phyloP scores from a whole-genome alignment of 2,797 vertebrate species.

The Tinamus major region DNA sequence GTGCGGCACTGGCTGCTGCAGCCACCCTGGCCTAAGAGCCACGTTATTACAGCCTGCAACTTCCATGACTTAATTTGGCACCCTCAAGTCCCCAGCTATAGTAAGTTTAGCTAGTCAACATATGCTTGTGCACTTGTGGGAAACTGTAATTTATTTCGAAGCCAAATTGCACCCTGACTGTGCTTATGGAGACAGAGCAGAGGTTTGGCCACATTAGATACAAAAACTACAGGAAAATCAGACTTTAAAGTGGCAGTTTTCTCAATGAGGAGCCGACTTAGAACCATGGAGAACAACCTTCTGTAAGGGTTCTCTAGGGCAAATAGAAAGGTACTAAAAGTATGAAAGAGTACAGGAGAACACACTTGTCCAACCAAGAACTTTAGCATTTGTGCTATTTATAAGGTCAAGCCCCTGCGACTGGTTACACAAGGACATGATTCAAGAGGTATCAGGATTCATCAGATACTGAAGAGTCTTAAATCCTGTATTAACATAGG shows the following conservation, averaged over 20 bases:
- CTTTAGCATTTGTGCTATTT: slow-evolving; percentile 21
- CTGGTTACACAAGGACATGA: not conserved
- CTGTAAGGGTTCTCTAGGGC: not conserved
- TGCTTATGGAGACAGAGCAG: not conserved
- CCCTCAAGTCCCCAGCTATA: not conserved
- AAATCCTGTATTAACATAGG: not conserved
- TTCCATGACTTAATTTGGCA: not conserved
- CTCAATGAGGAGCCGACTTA: not conserved
- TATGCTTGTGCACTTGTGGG: not conserved
- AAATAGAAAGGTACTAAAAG: not conserved
- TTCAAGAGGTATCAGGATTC: not conserved
- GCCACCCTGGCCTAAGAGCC: not conserved
- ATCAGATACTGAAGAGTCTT: not conserved
- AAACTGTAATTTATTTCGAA: not conserved
- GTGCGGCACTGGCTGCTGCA: not conserved
- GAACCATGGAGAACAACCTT: not conserved
- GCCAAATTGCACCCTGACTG: not conserved
- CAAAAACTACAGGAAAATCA: not conserved
- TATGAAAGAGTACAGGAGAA: not conserved
- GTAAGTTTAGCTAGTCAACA: not conserved
- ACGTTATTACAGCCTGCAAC: not conserved
- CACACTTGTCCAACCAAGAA: not conserved
- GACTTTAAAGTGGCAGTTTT: not conserved
- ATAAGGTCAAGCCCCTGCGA: not conserved
- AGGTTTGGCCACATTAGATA: not conserved